Evolutionary conservation across 2,888 invertebrate species (phyloP).

Genomic region (Timandra comae): DNA sequence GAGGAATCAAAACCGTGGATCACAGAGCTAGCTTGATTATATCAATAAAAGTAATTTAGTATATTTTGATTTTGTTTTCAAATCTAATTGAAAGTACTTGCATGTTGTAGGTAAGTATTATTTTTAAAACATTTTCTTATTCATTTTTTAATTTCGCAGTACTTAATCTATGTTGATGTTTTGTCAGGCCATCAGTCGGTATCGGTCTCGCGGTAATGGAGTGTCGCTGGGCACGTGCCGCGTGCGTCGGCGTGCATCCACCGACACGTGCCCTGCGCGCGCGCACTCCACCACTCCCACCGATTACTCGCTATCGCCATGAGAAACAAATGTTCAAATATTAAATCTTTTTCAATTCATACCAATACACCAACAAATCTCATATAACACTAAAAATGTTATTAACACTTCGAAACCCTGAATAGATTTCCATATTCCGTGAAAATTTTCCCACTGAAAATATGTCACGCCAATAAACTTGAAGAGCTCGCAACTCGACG

Average conservation of each 20-base stretch:
- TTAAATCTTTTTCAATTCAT: slow-evolving; percentile 2
- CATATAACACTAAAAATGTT: slow-evolving; percentile 18
- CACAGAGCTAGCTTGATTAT: too few species aligned
- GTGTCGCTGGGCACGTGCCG: slow-evolving; percentile 44
- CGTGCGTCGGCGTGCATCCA: slow-evolving; percentile 31
- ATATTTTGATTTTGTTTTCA: too few species aligned
- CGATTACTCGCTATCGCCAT: slow-evolving; percentile 60
- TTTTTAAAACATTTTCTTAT: too few species aligned
- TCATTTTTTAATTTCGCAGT: too few species aligned
- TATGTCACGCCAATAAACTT: slow-evolving; percentile 60
- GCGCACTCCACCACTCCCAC: slow-evolving; percentile 59
- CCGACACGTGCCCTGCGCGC: slow-evolving; percentile 28
- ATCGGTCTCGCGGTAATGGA: slow-evolving; percentile 64
- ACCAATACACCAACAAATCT: slow-evolving; percentile 11
- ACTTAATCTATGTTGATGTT: slow-evolving; percentile 34
- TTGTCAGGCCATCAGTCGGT: slow-evolving; percentile 37
- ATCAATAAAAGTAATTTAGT: too few species aligned
- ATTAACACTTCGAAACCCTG: slow-evolving; percentile 26
- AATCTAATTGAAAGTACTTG: too few species aligned
- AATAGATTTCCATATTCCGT: slow-evolving; percentile 33
- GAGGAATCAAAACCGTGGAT: too few species aligned
- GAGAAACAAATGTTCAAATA: slow-evolving; percentile 40
- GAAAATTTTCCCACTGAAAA: slow-evolving; percentile 41
- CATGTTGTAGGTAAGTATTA: too few species aligned
- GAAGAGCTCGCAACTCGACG: slow-evolving; percentile 46